Percentiles rank a stretch among this genome's conserved stretches.
phyloP scores from a whole-genome alignment of 2,113 vertebrate genomes.

The Brachyhypopomus gauderio region DNA sequence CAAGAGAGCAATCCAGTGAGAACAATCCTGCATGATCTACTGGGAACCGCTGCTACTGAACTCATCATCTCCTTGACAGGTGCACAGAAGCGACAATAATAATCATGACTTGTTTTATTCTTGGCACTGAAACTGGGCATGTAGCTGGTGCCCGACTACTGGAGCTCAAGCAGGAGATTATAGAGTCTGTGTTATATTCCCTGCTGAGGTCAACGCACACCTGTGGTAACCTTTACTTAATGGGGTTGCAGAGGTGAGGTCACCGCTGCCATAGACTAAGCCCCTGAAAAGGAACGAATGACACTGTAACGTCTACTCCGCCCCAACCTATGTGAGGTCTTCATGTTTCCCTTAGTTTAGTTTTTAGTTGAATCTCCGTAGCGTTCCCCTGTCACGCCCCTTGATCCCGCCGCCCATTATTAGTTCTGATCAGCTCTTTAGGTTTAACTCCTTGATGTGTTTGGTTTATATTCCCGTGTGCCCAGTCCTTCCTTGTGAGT shows the following conservation, averaged over 20 bases:
- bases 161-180: conserved; percentile 8
- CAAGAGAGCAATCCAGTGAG: conserved; percentile 32
- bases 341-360: no score
- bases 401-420: no score
- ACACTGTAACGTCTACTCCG: no score
- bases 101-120: neutral
- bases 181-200: conserved; percentile 23
- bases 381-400: no score
- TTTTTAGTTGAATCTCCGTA: no score
- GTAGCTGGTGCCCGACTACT: neutral
- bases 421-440: no score
- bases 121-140: conserved; percentile 20
- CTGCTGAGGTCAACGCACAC: conserved; percentile 9
- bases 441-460: no score
- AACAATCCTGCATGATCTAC: neutral
- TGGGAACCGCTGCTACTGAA: neutral
- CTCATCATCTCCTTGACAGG: neutral
- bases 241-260: conserved; percentile 36
- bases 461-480: no score
- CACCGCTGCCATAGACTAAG: conserved; percentile 30
- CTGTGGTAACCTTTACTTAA: conserved; percentile 44
- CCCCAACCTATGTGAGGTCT: no score
- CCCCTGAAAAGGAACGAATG: conserved; percentile 1
- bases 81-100: neutral
- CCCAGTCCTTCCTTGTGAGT: no score